Evolutionary conservation across 2,113 vertebrate species (phyloP), one percentile per base, ranked within the genome.

Genomic region (Pelvicachromis taeniatus): DNA sequence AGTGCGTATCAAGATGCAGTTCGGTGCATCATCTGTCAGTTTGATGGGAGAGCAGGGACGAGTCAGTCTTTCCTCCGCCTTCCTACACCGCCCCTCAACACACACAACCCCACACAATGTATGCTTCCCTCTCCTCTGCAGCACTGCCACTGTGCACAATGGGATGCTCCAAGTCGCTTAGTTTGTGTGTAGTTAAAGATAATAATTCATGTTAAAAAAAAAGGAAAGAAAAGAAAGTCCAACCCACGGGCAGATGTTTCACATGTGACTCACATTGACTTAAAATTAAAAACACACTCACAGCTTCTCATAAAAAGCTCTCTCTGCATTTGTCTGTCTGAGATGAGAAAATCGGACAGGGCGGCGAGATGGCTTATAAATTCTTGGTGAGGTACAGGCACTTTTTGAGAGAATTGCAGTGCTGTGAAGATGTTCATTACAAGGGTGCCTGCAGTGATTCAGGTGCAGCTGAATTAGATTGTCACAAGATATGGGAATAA

Each of bases 11-110:
- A 61, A 68, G 83, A 82, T 70, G 82, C 84, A 70, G 73, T 53
- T 88, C 77, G 58, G 84, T 82, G 84, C 85, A 78, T 91, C 80
- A 73, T 81, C 77, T 79, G 80, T 86, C 88, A 85, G 87, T 86
- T 88, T 82, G 88, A 89, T 78, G 80, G 77, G 61, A 80, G 59
- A 86, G 80, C 59, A 54, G 10, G 59, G 83, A 93, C 80, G 61
- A 89, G 79, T 82, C 48, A 11, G 48, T 82, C 83, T n/a, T 75
- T 59, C 77, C 82, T 80, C 85, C 23, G 13, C 86, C 84, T 85
- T 52, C 38, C 78, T 68, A 52, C 50, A 52, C 79, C 55, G 50
- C 42, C 63, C 40, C 59, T 65, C 11, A 65, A 65, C 33, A 65
- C 59, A 81, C 80, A 87, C 79, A 59, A 78, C 84, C 48, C 40